Evolutionary conservation across 1,140 invertebrate species (phyloP).

Genomic region (Microplitis mediator): DNA sequence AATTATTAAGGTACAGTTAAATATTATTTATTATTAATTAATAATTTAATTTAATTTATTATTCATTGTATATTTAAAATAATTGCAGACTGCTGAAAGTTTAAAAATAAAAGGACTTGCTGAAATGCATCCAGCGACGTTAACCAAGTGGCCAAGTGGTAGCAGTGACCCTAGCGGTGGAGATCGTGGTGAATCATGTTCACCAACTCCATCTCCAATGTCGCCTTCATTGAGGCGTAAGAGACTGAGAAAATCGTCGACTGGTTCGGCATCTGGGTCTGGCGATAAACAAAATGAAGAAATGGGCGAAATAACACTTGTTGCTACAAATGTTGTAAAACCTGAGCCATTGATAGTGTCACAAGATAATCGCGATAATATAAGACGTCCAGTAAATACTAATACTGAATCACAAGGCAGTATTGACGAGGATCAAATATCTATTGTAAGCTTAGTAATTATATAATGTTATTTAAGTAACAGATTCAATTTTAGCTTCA

Average conservation of each 20-base stretch:
- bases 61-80: not conserved
- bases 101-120: constrained; percentile 87
- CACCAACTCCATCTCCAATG: constrained; percentile 54
- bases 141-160: constrained; percentile 70
- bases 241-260: constrained; percentile 74
- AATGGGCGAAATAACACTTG: constrained; percentile 58
- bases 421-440: constrained; percentile 61
- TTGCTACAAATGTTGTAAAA: constrained; percentile 62
- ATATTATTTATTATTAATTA: no score
- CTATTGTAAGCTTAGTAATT: constrained; percentile 48
- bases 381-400: constrained; percentile 49
- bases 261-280: constrained; percentile 69
- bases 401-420: constrained; percentile 61
- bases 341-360: constrained; percentile 56
- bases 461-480: not conserved
- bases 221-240: constrained; percentile 63
- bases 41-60: no score
- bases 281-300: constrained; percentile 64
- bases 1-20: constrained; percentile 71
- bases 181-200: constrained; percentile 55
- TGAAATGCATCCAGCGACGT: constrained; percentile 77
- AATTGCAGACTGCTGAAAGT: constrained; percentile 76
- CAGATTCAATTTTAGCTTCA: no score
- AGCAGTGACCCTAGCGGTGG: constrained; percentile 46
- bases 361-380: constrained; percentile 48